These are phyloP conservation scores for Crambe crambe DNA, from an alignment of 37 sponge, comb jelly and placozoan genomes.

Conservation along the genomic window DNA sequence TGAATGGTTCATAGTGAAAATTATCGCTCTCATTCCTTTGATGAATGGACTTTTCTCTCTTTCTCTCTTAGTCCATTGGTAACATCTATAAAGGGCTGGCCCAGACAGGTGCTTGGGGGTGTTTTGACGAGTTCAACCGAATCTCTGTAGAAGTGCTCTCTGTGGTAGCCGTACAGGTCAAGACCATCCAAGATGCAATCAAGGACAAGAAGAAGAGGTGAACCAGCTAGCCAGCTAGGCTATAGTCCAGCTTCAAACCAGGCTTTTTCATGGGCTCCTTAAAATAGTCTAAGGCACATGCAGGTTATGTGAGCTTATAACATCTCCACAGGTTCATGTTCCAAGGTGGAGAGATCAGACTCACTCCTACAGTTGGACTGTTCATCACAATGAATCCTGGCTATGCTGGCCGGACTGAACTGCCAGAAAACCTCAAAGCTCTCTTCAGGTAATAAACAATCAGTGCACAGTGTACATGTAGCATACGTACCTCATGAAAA, in stretches of 20 bases:
- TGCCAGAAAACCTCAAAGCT: constrained; percentile 98
- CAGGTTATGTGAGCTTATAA: background rate
- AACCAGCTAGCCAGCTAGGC: background rate
- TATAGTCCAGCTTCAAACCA: no score
- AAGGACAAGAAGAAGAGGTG: constrained; percentile 77
- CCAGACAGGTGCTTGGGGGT: constrained; percentile 99
- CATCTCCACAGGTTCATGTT: constrained; percentile 74
- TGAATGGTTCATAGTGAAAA: background rate
- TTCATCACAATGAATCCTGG: constrained; percentile 99
- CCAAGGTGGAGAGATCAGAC: constrained; percentile 83
- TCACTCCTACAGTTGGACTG: constrained; percentile 92
- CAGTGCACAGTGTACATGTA: no score
- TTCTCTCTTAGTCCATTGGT: constrained; percentile 75
- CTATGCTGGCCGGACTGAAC: constrained; percentile 97
- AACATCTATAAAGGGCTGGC: constrained; percentile 99
- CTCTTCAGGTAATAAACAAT: constrained; percentile 78
- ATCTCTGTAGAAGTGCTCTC: constrained; percentile 98
- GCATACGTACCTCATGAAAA: no score
- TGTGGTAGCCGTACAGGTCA: constrained; percentile 98
- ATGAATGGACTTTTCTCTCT: background rate
- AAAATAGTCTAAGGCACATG: background rate
- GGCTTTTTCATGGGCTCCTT: no score
- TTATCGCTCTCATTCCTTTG: background rate
- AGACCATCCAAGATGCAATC: constrained; percentile 96
- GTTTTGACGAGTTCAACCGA: constrained; percentile 99